Evolutionary conservation across 1,140 invertebrate species (phyloP), one percentile per base, ranked within the genome.

Genomic region (Cotesia vestalis): DNA sequence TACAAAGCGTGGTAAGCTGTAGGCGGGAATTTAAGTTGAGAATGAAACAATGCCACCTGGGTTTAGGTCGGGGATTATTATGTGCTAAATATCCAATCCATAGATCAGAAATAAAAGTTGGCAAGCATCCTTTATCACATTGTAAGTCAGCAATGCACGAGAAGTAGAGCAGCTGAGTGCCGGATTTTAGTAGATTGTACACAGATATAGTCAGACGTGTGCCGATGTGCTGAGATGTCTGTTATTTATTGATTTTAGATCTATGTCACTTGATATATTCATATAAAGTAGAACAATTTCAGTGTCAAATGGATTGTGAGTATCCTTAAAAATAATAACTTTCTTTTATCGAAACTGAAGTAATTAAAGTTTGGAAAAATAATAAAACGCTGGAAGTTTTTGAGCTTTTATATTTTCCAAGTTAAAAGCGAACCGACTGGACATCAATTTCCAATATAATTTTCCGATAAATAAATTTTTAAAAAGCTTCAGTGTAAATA

Each of bases 111-210:
- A 46, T 9, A 9, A 46, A 46, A 46, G 40, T 11, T 46, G 40
- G 40, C 40, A 46, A 46, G 40, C 40, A 46, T 46, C 40, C 40
- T 46, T 46, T 14, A 57, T 20, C 4, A 57, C n/a, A 14, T 57
- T 20, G 60, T 34, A 61, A 12, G 60, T 61, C 60, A 20, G 60
- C 60, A 40, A 35, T 9, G 38, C 38, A 64, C 3, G n/a, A 14
- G 64, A 71, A 71, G 51, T 71, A 35, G 69, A 66, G 64, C 69
- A 71, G 64, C 60, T 51, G 62, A 71, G 62, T 52, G 61, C 12
- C 52, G 52, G 62, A 66, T 64, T 71, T 66, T 51, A 71, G 69
- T 71, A 70, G 69, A 71, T 71, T 34, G 51, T 71, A 64, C 27
- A 20, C 5, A 35, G 40, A 66, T 71, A 66, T 71, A 71, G 61